phyloP scores from a whole-genome alignment of 2,888 invertebrate species.

The Alsophila aescularia region DNA sequence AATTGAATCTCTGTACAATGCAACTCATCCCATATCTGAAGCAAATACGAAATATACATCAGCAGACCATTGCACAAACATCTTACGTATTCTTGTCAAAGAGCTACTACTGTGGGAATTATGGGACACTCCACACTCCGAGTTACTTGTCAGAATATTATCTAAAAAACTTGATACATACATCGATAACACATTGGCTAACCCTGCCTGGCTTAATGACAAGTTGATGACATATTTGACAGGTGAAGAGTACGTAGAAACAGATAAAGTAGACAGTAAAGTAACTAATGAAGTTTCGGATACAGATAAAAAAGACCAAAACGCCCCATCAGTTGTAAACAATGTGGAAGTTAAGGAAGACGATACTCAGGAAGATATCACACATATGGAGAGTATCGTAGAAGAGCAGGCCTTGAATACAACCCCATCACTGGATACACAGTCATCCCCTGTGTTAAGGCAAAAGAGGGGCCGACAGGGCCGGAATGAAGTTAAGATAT shows the following conservation, averaged over 20 bases:
- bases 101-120: constrained; percentile 88
- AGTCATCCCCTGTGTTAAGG: constrained; percentile 66
- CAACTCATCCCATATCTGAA: constrained; percentile 62
- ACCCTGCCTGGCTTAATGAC: constrained; percentile 81
- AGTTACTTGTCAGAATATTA: constrained; percentile 85
- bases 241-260: constrained; percentile 41
- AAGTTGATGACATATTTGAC: constrained; percentile 61
- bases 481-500: constrained; percentile 78
- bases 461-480: constrained; percentile 73
- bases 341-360: constrained; percentile 28
- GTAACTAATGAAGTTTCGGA: constrained; percentile 13
- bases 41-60: constrained; percentile 65
- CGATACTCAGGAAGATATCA: constrained; percentile 22
- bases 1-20: constrained; percentile 81
- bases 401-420: constrained; percentile 50
- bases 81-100: constrained; percentile 84
- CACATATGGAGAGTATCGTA: constrained; percentile 47
- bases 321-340: constrained; percentile 12
- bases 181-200: constrained; percentile 73
- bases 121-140: constrained; percentile 87
- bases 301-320: neutral
- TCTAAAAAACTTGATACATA: constrained; percentile 83
- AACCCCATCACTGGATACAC: constrained; percentile 60
- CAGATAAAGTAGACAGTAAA: constrained; percentile 10
- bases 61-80: constrained; percentile 84